Percentiles rank a stretch among this genome's conserved stretches.
These are phyloP conservation scores for Listronotus bonariensis DNA, from an alignment of 1,140 invertebrate species.

Conservation along the genomic window DNA sequence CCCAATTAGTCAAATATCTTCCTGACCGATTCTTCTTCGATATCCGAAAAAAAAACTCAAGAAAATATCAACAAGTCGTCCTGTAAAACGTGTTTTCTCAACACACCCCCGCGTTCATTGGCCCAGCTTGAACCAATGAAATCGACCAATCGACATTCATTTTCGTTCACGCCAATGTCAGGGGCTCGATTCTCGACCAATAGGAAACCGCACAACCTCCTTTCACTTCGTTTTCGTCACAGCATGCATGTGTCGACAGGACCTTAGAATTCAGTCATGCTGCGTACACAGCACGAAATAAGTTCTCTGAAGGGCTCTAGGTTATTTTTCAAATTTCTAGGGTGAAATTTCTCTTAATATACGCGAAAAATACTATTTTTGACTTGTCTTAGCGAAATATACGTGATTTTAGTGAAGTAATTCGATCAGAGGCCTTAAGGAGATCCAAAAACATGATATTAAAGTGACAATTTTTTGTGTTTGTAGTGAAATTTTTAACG, in stretches of 20 bases:
- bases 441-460: no score
- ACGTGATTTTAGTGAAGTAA: no score
- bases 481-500: no score
- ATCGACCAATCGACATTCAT: constrained; percentile 11
- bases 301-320: not conserved
- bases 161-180: constrained; percentile 46
- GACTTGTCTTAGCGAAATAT: no score
- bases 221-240: constrained; percentile 36
- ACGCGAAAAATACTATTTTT: no score
- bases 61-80: constrained; percentile 49
- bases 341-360: not conserved
- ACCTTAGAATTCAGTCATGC: constrained; percentile 49
- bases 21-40: not conserved
- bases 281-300: constrained; percentile 42
- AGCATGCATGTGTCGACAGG: constrained; percentile 26
- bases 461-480: no score
- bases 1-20: constrained; percentile 21
- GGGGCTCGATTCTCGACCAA: constrained; percentile 43
- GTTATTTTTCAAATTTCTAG: constrained; percentile 4
- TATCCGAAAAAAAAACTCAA: not conserved
- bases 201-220: constrained; percentile 34
- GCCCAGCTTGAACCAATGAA: constrained; percentile 45
- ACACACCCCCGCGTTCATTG: constrained; percentile 49
- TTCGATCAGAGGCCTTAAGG: no score
- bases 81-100: constrained; percentile 38